A percentile compares a stretch with the other conserved stretches of the same genome.
These are phyloP conservation scores for Oikopleura dioica DNA, from an alignment of 23 tunicate species.

Conservation along the genomic window DNA sequence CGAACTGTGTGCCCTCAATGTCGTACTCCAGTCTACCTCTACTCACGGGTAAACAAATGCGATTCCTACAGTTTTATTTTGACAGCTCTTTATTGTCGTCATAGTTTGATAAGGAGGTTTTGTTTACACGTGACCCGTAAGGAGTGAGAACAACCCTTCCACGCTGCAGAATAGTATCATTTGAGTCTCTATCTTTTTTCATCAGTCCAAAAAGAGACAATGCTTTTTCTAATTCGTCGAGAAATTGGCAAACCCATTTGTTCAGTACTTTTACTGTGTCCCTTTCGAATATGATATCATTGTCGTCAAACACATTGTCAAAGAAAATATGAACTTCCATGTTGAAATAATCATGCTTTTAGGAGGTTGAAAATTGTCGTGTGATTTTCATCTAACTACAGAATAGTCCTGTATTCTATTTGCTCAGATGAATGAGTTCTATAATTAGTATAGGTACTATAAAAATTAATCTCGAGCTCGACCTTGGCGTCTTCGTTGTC, in stretches of 20 bases:
- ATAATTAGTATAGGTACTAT: too few relatives aligned
- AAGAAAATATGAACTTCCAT: slow-evolving; percentile 4
- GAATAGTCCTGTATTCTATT: too few relatives aligned
- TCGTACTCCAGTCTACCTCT: neutral
- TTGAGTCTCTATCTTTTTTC: neutral
- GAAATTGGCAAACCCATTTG: neutral
- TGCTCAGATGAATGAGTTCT: too few relatives aligned
- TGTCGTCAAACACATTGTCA: slow-evolving; percentile 5
- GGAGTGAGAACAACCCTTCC: neutral
- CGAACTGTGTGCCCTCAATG: neutral
- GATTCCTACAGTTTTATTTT: too few relatives aligned
- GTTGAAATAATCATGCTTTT: neutral
- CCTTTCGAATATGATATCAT: neutral
- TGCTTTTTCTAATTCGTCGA: neutral
- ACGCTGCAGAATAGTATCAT: neutral
- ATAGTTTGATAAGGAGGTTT: too few relatives aligned
- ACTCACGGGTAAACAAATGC: too few relatives aligned
- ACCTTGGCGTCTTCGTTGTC: too few relatives aligned
- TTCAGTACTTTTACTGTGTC: neutral
- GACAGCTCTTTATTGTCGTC: too few relatives aligned
- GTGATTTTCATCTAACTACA: neutral
- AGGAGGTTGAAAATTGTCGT: too few relatives aligned
- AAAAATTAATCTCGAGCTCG: too few relatives aligned
- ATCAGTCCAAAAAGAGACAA: neutral
- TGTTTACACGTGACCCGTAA: too few relatives aligned